Evolutionary conservation across 1,140 invertebrate species (phyloP).

Genomic region (Wasmannia auropunctata): DNA sequence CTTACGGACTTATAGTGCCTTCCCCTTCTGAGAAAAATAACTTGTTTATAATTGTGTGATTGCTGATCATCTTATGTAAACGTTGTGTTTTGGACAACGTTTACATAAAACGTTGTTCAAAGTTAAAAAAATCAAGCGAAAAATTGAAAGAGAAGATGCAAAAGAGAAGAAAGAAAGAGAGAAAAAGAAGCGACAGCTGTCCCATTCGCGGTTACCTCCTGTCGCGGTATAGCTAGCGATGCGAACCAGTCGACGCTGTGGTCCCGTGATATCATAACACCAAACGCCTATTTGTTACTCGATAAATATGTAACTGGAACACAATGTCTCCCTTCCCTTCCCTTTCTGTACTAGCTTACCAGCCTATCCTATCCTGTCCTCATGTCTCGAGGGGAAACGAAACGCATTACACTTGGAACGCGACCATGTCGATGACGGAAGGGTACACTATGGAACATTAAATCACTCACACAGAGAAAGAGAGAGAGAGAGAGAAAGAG

Average conservation of each 20-base stretch:
- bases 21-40: slow-evolving; percentile 52
- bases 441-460: slow-evolving; percentile 77
- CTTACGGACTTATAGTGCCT: no score
- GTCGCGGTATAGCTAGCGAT: slow-evolving; percentile 37
- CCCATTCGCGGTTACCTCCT: slow-evolving; percentile 50
- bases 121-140: neutral
- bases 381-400: slow-evolving; percentile 7
- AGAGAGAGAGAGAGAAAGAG: neutral
- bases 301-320: slow-evolving; percentile 85
- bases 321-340: slow-evolving; percentile 78
- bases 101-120: no score
- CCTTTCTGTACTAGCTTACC: slow-evolving; percentile 7
- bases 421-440: slow-evolving; percentile 66
- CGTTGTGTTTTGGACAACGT: slow-evolving; percentile 61
- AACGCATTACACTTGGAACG: slow-evolving; percentile 32
- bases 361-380: slow-evolving; percentile 23
- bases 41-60: slow-evolving; percentile 79
- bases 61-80: slow-evolving; percentile 78
- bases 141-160: slow-evolving; percentile 29
- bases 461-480: slow-evolving; percentile 74
- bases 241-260: slow-evolving; percentile 73
- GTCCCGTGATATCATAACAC: slow-evolving; percentile 83
- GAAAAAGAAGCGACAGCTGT: slow-evolving; percentile 76
- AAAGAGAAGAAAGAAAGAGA: neutral
- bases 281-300: slow-evolving; percentile 84